Base-by-base conservation (phyloP, 2,888 invertebrate genomes). In the Chymomyza procnemis region DNA sequence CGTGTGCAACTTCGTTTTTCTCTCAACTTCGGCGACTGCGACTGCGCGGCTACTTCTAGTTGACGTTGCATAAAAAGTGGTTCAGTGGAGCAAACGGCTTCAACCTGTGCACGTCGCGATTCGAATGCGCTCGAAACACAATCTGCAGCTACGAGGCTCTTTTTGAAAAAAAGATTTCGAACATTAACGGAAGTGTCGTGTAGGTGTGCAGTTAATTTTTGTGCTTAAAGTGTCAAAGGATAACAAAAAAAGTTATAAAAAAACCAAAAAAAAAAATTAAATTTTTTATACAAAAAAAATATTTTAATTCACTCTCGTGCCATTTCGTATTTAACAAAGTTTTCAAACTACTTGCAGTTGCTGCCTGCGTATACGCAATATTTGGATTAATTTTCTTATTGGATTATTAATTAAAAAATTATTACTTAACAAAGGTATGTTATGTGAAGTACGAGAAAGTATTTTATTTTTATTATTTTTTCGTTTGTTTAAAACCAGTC, bases 71-170 rank as follows among this genome's bases (percentile, higher is more conserved):
- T 87, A 81, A 83, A 87, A 88, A 80, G 79, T 80, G 83, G 80
- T 87, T 88, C 89, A 88, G 88, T 88, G 87, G 88, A 88, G 83
- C 86, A 80, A 76, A 79, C 86, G 78, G 83, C 86, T 81, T 88
- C 80, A 85, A 73, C 79, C 78, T 71, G 86, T 70, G 71, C 75
- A 67, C 78, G 73, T 74, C 84, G 78, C 75, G 70, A 71, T 61
- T 67, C 75, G 70, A 71, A 64, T 67, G 74, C 78, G 70, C 48
- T 56, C 19, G 16, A 52, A 4, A 3, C n/a, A 55, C 22, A 22
- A 21, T 6, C n/a, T 5, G 14, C 16, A 21, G 26, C 34, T 41
- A 0, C 34, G 34, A 41, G 34, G 12, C 34, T 41, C 1, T 41
- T 12, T 41, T 9, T 41, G 30, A 30, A 30, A 41, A 41, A 26